phyloP scores from a whole-genome alignment of 2,888 invertebrate species.

The Agonopterix subpropinquella region DNA sequence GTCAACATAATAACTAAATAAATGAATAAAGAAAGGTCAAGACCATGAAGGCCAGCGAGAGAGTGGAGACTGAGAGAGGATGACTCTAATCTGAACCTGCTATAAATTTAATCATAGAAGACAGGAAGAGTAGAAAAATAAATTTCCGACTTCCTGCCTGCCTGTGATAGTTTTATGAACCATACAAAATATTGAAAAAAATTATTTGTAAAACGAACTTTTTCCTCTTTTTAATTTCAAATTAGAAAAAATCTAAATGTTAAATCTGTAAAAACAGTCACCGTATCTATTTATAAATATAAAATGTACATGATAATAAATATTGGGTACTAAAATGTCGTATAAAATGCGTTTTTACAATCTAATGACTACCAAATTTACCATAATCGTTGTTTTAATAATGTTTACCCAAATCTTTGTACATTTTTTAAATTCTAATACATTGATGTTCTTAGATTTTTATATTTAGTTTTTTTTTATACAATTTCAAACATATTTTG shows the following conservation, averaged over 20 bases:
- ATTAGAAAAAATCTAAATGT: neutral
- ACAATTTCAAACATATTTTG: constrained; percentile 13
- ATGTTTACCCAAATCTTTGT: constrained; percentile 37
- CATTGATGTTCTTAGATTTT: constrained; percentile 2
- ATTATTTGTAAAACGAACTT: neutral
- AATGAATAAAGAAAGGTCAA: too few species aligned
- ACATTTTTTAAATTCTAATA: constrained; percentile 37
- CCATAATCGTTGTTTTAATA: constrained; percentile 41
- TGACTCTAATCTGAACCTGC: neutral
- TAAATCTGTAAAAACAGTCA: neutral
- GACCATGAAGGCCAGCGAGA: too few species aligned
- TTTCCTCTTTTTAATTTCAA: neutral
- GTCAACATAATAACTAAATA: too few species aligned
- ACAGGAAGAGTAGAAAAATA: too few species aligned
- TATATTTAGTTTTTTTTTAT: constrained; percentile 14
- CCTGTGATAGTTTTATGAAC: too few species aligned
- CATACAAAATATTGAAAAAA: neutral
- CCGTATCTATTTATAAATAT: constrained; percentile 2
- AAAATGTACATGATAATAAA: constrained; percentile 21
- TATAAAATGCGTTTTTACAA: constrained; percentile 41
- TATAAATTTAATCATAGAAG: neutral
- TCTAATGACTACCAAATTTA: constrained; percentile 27
- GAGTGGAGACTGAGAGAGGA: neutral
- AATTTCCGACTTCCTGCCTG: too few species aligned
- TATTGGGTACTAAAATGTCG: constrained; percentile 28